Conservation (phyloP, 2,797 vertebrate genomes). For the Sternotherus odoratus region DNA sequence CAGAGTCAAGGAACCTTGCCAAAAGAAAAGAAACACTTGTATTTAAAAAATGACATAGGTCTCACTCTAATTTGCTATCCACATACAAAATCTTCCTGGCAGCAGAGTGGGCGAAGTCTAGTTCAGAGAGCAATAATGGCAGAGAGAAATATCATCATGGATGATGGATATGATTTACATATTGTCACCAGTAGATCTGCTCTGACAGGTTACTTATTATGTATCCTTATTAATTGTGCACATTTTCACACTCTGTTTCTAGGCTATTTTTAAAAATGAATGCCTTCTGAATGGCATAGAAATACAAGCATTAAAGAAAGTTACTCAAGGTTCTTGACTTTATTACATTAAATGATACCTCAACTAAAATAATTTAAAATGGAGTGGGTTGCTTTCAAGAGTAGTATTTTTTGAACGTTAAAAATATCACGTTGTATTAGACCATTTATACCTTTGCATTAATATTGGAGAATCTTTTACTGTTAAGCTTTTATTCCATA, state of each 20-base stretch:
- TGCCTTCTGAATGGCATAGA: slow-evolving; percentile 36
- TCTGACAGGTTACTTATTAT: slow-evolving; percentile 56
- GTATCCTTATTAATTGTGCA: slow-evolving; percentile 57
- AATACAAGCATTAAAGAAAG: slow-evolving; percentile 45
- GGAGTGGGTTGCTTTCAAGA: slow-evolving; percentile 35
- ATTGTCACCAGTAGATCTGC: slow-evolving; percentile 12
- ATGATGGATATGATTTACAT: slow-evolving; percentile 16
- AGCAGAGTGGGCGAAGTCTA: not conserved
- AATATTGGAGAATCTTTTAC: slow-evolving; percentile 38
- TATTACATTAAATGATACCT: slow-evolving; percentile 37
- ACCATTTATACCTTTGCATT: slow-evolving; percentile 16
- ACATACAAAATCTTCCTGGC: fast-evolving
- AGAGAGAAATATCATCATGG: not conserved
- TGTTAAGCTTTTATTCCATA: slow-evolving; percentile 40
- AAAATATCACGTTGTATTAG: slow-evolving; percentile 37
- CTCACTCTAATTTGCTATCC: not conserved
- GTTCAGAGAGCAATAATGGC: not conserved
- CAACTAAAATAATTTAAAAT: slow-evolving; percentile 34
- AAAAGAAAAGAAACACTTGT: not conserved
- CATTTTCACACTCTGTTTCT: slow-evolving; percentile 51
- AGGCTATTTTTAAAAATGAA: slow-evolving; percentile 46
- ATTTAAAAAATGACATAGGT: not conserved
- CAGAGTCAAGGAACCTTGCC: too few species aligned
- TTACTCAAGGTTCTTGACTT: slow-evolving; percentile 43
- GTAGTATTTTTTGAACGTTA: slow-evolving; percentile 47